A percentile compares a stretch with the other conserved stretches of the same genome.
These are phyloP conservation scores for Catharus bicknelli DNA, from an alignment of 2,113 vertebrate genomes.

Conservation along the genomic window DNA sequence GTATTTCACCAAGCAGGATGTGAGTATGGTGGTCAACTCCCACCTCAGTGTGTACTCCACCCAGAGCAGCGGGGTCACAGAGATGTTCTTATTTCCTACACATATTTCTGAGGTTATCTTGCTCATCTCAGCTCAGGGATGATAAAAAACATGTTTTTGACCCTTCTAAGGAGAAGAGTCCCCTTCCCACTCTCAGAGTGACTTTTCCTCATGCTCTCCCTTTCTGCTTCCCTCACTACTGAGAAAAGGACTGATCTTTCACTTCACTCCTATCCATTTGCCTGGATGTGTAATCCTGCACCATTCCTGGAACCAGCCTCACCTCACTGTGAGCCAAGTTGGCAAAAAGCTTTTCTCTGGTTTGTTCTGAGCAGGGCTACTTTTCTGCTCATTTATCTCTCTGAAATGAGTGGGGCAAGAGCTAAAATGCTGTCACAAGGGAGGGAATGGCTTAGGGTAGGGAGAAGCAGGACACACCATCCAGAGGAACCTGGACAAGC, in stretches of 20 bases:
- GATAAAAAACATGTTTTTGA: background rate
- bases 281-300: background rate
- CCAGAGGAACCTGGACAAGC: background rate
- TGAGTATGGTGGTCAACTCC: conserved; percentile 69
- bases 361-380: too few relatives aligned
- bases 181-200: background rate
- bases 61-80: background rate
- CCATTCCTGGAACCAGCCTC: background rate
- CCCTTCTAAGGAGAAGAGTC: background rate
- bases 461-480: background rate
- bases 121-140: background rate
- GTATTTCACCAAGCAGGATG: conserved; percentile 88
- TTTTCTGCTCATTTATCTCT: background rate
- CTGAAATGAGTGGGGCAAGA: background rate
- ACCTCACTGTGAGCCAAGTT: background rate
- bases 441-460: background rate
- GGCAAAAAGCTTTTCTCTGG: background rate
- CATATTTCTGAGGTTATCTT: background rate
- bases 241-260: background rate
- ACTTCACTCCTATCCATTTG: background rate
- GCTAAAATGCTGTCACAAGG: background rate
- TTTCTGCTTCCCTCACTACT: background rate
- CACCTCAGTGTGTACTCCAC: background rate
- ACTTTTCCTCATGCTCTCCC: background rate
- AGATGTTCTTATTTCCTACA: background rate